Conservation (phyloP, 2,113 vertebrate species). For the Amblyornis subalaris region DNA sequence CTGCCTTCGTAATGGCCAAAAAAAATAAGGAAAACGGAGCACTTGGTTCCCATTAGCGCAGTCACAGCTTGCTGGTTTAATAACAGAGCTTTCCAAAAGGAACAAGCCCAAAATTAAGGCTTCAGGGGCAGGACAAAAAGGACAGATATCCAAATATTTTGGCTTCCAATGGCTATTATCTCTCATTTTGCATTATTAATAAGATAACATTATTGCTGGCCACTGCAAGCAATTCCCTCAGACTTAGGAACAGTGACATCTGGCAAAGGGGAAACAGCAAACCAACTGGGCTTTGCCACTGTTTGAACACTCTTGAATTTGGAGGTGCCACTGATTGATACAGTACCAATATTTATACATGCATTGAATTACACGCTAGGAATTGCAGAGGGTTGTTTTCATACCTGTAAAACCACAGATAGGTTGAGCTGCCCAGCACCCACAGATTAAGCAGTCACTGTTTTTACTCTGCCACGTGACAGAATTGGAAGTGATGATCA, state of each 20-base stretch:
- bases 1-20: neutral
- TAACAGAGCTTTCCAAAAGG: neutral
- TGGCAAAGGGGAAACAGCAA: neutral
- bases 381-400: neutral
- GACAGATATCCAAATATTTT: neutral
- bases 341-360: neutral
- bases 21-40: neutral
- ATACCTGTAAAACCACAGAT: neutral
- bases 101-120: neutral
- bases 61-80: neutral
- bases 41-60: neutral
- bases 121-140: neutral
- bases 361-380: neutral
- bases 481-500: fast-evolving
- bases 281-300: neutral
- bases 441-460: neutral
- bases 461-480: neutral
- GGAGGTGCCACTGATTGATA: neutral
- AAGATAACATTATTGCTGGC: neutral
- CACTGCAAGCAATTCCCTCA: neutral
- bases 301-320: neutral
- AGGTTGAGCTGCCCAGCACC: neutral
- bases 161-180: neutral
- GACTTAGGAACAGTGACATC: neutral
- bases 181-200: neutral